Evolutionary conservation across 2,888 invertebrate species (phyloP), one percentile per base, ranked within the genome.

Genomic region (Archips crataeganus): DNA sequence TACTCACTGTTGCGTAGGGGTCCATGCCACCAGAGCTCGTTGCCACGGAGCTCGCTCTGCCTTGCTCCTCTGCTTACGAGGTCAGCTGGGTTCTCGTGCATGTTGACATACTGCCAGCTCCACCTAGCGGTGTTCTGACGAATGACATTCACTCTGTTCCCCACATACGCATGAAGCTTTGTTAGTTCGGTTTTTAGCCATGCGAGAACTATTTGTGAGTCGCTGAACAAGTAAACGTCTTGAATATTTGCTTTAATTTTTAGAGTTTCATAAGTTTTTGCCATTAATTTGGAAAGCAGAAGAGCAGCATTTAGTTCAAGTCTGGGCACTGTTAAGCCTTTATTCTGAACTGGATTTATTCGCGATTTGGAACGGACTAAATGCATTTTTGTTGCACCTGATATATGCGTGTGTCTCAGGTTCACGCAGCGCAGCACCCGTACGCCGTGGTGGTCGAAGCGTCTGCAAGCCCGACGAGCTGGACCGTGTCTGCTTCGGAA

Each of bases 301-400:
- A 65, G 51, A 0, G 51, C 51, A 15, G 65, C 54, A 36, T 65
- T 65, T 3, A 54, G 15, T 42, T 65, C 65, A 11, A 65, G 23
- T 3, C 39, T n/a, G 11, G 36, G 39, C 39, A 39, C 39, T 4
- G 54, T 54, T 0, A 54, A 15, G 13, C 51, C 39, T 11, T 65
- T 65, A n/a, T 39, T 39, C 5, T 54, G 39, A 39, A 39, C 11
- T 0, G 54, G 64, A 11, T 65, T 65, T 11, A 65, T 65, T 34
- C 64, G 13, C 5, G 64, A 65, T n/a, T 65, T 65, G 9, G 64
- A 51, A n/a, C 36, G 54, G 9, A 60, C 39, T n/a, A 60, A 60
- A n/a, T 60, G 60, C 60, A 36, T 60, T 13, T 32, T 9, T 8
- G 60, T 2, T 6, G 2, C n/a, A 39, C 60, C 36, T 39, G 13